phyloP scores from a whole-genome alignment of 2,797 vertebrate genomes.

The Silurus lanzhouensis region DNA sequence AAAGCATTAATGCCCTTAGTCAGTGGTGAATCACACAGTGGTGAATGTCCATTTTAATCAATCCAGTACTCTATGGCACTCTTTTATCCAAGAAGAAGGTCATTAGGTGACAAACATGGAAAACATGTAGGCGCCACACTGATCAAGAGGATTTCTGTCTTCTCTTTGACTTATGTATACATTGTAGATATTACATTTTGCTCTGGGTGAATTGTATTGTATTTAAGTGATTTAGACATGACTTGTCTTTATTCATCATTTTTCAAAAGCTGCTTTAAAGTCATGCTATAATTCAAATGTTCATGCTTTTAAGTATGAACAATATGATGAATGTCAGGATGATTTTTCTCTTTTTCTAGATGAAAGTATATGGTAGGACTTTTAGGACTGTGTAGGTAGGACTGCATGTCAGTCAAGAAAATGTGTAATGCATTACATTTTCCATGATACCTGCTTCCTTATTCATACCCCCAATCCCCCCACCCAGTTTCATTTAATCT shows the following conservation, averaged over 20 bases:
- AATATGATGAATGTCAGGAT: slow-evolving; percentile 26
- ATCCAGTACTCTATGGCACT: slow-evolving; percentile 30
- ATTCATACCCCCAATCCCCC: slow-evolving; percentile 47
- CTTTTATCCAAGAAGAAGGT: slow-evolving; percentile 15
- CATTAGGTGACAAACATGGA: slow-evolving; percentile 23
- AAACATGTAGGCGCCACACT: background rate
- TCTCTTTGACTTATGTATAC: slow-evolving; percentile 12
- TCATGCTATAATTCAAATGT: slow-evolving; percentile 22
- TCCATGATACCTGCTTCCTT: slow-evolving; percentile 50
- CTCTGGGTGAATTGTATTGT: background rate
- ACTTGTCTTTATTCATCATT: slow-evolving; percentile 43
- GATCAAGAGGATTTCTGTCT: slow-evolving; percentile 15
- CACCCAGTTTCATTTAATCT: slow-evolving; percentile 45
- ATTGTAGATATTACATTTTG: background rate
- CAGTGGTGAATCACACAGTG: slow-evolving; percentile 46
- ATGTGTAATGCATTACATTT: slow-evolving; percentile 61
- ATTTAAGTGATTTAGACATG: slow-evolving; percentile 45
- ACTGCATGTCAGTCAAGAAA: slow-evolving; percentile 42
- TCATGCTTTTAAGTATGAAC: background rate
- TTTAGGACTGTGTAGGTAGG: background rate
- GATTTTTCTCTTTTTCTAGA: slow-evolving; percentile 22
- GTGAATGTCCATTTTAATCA: slow-evolving; percentile 39
- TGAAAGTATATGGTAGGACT: slow-evolving; percentile 26
- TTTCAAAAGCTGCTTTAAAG: slow-evolving; percentile 56
- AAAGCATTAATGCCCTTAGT: slow-evolving; percentile 40